Evolutionary conservation across 2,113 vertebrate species (phyloP), one percentile per base, ranked within the genome.

Genomic region (Sceloporus tristichus): DNA sequence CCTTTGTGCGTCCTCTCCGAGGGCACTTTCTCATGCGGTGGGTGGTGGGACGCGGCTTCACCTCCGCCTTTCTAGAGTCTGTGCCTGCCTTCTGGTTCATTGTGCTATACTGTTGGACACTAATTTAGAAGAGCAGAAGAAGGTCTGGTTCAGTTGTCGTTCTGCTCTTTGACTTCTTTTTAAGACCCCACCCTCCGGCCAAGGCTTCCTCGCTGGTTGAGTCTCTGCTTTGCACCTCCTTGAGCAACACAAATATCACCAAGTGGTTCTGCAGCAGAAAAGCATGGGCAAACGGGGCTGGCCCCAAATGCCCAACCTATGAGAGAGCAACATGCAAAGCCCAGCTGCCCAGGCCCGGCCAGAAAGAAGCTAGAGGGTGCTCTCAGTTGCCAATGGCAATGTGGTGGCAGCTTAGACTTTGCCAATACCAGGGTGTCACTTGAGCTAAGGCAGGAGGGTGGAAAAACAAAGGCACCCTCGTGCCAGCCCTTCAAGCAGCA

Each of bases 21-120:
- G 71, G 79, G 83, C 71, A 85, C 78, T 89, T 85, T 27, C 84
- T 85, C 0, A 54, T 10, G 66, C 84, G 66, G 88, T 81, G 88
- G 56, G 62, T 8, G 70, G 70, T 70, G 78, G 88, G 18, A 2
- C n/a, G 70, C 18, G 11, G 70, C 79, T 86, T 85, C 62, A 84
- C 84, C 59, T 86, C 84, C 5, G 84, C 34, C 79, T 66, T 85
- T 59, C 56, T 74, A 74, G 75, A 65, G 76, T 75, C 76, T 25
- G 83, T 9, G 66, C 68, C 88, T 89, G 79, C 70, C 71, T 42
- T 68, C 84, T 77, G 71, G 56, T 70, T 82, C 82, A 85, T 4
- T 40, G 84, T 62, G 59, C 79, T 85, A 89, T 0, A 89, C 82
- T 1, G 34, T 27, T 40, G 48, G 79, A 77, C 42, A 70, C 71